Evolutionary conservation across 2,113 vertebrate genomes (phyloP).

Genomic region (Muscicapa adusta): DNA sequence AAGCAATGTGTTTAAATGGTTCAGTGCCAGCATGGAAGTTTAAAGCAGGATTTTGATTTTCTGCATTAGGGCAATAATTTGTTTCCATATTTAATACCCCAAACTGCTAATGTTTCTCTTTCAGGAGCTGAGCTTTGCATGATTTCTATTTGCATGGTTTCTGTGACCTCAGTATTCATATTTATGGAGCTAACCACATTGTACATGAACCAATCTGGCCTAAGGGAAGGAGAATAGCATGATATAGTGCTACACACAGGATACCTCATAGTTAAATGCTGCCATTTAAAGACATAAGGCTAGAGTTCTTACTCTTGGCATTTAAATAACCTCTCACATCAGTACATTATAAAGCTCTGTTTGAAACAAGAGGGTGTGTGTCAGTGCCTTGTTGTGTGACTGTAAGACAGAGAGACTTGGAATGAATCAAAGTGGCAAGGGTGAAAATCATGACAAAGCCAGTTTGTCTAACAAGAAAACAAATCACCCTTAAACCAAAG

Average conservation of each 20-base stretch:
- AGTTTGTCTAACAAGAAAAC: not conserved
- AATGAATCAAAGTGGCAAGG: not conserved
- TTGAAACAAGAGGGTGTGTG: not conserved
- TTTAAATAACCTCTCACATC: slow-evolving; percentile 31
- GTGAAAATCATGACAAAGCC: not conserved
- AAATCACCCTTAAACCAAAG: not conserved
- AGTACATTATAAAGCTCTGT: slow-evolving; percentile 1
- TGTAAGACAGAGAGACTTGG: not conserved
- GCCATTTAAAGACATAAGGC: not conserved
- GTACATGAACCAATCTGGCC: not conserved
- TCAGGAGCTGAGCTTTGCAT: not conserved
- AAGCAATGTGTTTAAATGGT: not conserved
- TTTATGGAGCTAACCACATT: not conserved
- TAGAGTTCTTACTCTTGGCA: not conserved
- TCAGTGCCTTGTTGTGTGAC: not conserved
- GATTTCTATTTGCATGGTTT: not conserved
- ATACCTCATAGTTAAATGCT: not conserved
- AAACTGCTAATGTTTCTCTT: not conserved
- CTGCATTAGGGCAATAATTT: not conserved
- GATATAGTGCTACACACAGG: not conserved
- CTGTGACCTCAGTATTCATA: not conserved
- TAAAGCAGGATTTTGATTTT: not conserved
- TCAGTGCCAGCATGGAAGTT: not conserved
- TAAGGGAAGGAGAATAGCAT: not conserved
- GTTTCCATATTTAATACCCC: not conserved